Conservation (phyloP, 1,140 invertebrate genomes). For the Drosophila kanapiae region DNA sequence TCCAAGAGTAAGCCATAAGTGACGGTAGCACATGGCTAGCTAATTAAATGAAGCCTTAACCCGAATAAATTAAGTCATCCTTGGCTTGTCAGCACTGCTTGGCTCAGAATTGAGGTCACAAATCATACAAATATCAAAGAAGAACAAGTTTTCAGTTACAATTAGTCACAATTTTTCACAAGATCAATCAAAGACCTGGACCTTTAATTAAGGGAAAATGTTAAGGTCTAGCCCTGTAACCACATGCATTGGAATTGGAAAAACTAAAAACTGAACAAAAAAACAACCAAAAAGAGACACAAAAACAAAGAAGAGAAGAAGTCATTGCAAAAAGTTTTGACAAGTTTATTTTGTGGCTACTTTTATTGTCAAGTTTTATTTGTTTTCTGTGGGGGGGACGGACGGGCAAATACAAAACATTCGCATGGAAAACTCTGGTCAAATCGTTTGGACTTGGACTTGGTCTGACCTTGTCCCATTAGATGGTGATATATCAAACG, state of each 20-base stretch:
- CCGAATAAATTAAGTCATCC: slow-evolving; percentile 1
- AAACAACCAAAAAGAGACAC: slow-evolving; percentile 6
- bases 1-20: not conserved
- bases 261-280: slow-evolving; percentile 16
- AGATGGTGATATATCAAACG: slow-evolving; percentile 50
- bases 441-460: slow-evolving; percentile 17
- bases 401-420: slow-evolving; percentile 21
- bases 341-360: slow-evolving; percentile 35
- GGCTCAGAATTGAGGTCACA: not conserved
- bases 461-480: slow-evolving; percentile 47
- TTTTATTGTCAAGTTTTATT: slow-evolving; percentile 27
- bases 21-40: not conserved
- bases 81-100: not conserved
- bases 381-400: slow-evolving; percentile 2
- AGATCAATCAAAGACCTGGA: slow-evolving; percentile 2
- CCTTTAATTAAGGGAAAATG: not conserved
- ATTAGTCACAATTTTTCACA: slow-evolving; percentile 8
- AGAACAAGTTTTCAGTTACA: not conserved
- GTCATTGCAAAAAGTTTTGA: slow-evolving; percentile 28
- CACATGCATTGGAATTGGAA: not conserved
- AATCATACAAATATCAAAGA: not conserved
- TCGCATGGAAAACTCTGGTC: slow-evolving; percentile 43
- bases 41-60: slow-evolving; percentile 11
- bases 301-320: slow-evolving; percentile 8
- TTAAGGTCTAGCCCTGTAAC: not conserved